Conservation (phyloP, 2,113 vertebrate species). For the Lutjanus erythropterus region DNA sequence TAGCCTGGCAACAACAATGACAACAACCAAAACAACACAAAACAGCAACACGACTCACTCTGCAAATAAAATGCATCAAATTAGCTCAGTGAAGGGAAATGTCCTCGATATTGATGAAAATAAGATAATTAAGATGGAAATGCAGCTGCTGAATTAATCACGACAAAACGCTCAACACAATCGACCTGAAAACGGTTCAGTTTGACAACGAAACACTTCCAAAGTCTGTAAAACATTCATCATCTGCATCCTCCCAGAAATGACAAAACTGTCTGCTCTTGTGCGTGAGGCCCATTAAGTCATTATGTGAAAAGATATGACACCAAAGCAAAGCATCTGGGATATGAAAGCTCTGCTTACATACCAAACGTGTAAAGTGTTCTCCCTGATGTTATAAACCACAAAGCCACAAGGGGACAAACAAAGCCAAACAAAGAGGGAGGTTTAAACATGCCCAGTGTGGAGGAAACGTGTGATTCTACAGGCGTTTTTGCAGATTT, state of each 20-base stretch:
- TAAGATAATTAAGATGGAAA: background rate
- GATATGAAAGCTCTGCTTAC: background rate
- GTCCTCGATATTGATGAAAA: background rate
- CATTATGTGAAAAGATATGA: background rate
- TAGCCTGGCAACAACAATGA: conserved; percentile 34
- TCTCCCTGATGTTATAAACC: conserved; percentile 16
- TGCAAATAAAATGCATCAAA: background rate
- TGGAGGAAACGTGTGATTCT: conserved; percentile 3
- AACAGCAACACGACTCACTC: background rate
- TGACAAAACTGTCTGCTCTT: background rate
- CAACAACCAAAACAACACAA: conserved; percentile 31
- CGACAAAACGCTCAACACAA: background rate
- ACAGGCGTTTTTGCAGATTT: background rate
- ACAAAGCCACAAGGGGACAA: background rate
- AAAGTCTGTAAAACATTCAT: background rate
- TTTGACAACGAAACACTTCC: background rate
- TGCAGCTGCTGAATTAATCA: background rate
- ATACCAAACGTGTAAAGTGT: conserved; percentile 16
- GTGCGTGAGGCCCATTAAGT: background rate
- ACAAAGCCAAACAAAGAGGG: background rate
- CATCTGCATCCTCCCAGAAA: background rate
- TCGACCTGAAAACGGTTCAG: background rate
- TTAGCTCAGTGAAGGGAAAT: background rate
- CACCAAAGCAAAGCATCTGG: conserved; percentile 10
- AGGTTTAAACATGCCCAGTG: background rate